Evolutionary conservation across 2,888 invertebrate species (phyloP).

Genomic region (Clanis bilineata): DNA sequence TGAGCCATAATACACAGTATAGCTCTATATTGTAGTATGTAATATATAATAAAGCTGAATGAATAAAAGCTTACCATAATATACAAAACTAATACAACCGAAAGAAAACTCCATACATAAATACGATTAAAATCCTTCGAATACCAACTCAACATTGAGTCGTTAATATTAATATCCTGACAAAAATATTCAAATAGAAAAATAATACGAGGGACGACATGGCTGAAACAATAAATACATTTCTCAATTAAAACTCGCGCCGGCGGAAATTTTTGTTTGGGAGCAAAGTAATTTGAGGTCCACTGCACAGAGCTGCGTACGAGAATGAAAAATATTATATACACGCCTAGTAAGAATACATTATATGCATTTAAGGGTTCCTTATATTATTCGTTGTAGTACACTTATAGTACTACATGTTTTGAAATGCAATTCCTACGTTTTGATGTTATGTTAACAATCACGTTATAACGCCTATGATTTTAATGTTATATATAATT

Average conservation of each 20-base stretch:
- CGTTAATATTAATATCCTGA: neutral
- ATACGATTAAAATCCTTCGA: neutral
- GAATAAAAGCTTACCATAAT: too few species aligned
- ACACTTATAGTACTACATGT: too few species aligned
- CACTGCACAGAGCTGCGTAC: slow-evolving; percentile 27
- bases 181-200: slow-evolving; percentile 11
- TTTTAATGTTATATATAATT: too few species aligned
- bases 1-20: too few species aligned
- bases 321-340: slow-evolving; percentile 34
- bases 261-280: slow-evolving; percentile 31
- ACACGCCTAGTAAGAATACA: neutral
- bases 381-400: neutral
- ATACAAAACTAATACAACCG: too few species aligned
- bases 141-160: neutral
- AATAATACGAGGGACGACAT: slow-evolving; percentile 21
- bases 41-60: too few species aligned
- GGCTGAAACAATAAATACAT: slow-evolving; percentile 50
- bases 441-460: too few species aligned
- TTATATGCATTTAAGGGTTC: neutral
- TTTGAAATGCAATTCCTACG: too few species aligned
- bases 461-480: too few species aligned
- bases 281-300: slow-evolving; percentile 38
- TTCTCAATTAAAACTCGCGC: slow-evolving; percentile 49
- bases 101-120: neutral
- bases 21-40: too few species aligned